Base-by-base conservation (phyloP, 2,888 invertebrate genomes). In the Notodonta ziczac region DNA sequence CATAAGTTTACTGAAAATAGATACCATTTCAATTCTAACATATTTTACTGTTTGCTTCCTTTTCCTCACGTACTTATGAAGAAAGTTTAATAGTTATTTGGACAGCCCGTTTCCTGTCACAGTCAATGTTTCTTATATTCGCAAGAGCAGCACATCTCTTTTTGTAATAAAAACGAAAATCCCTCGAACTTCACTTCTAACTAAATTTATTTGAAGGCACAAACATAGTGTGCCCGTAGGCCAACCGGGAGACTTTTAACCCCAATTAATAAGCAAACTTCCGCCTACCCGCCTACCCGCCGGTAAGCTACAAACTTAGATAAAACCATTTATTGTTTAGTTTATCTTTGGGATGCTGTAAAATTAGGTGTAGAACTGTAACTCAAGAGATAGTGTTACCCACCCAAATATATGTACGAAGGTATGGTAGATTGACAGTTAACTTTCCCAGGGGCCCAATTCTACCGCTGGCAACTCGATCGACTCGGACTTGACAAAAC, bases 251-350 rank as follows among this genome's bases (percentile, higher is more conserved):
- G 74, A 70, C 76, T 74, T 72, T 70, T 68, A 66, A 66, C 73
- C 63, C 71, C 61, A 76, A 78, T 77, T 73, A 73, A 72, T 76
- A 81, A 78, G 76, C 76, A 74, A 79, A 80, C 75, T 78, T 74
- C 63, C 24, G 24, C 24, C 24, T 24, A 24, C 24, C 24, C 24
- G 24, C 24, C 60, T 66, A 60, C 65, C 54, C 54, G 66, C 52
- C 58, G 62, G 65, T 44, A 70, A 64, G 62, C 56, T 54, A 54
- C 56, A 46, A 74, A 73, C 76, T 80, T 72, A 63, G 62, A 63
- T 70, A 70, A 73, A 73, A 74, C 73, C 69, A 68, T 80, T 81
- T 74, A 76, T 62, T 67, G 70, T 72, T 69, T 62, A 59, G 77
- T 81, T 80, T 81, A 80, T 77, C 76, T 78, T 78, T 71, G 61